A percentile compares a stretch with the other conserved stretches of the same genome.
phyloP scores from a whole-genome alignment of 2,888 invertebrate genomes.

The Trypoxylon attenuatum region DNA sequence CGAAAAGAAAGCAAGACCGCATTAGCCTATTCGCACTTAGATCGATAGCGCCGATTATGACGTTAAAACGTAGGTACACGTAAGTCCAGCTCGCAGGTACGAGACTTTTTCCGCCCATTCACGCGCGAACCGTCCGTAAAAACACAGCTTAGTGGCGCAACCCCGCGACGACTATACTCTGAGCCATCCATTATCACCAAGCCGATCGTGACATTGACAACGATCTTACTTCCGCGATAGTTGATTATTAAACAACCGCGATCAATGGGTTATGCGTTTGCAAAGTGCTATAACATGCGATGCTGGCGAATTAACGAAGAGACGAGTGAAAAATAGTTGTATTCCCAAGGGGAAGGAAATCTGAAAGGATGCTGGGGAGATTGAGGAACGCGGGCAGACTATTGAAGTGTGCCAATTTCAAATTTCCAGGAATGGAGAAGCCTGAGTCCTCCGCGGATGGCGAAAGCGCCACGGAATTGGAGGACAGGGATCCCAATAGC shows the following conservation, averaged over 20 bases:
- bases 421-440: constrained; percentile 68
- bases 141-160: no score
- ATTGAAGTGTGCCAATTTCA: constrained; percentile 53
- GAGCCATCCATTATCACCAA: no score
- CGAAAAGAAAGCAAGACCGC: not conserved
- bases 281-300: no score
- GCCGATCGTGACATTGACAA: no score
- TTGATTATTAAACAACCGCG: no score
- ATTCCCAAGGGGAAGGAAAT: not conserved
- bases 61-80: constrained; percentile 4
- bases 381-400: constrained; percentile 50
- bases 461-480: constrained; percentile 76
- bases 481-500: constrained; percentile 83
- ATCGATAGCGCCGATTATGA: constrained; percentile 41
- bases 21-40: constrained; percentile 12
- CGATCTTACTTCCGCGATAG: no score
- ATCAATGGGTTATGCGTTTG: no score
- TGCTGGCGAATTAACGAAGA: no score
- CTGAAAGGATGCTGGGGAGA: constrained; percentile 31
- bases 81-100: constrained; percentile 5
- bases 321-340: not conserved
- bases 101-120: not conserved
- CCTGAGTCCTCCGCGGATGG: constrained; percentile 69
- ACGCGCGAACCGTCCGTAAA: not conserved
- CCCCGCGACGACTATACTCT: no score